phyloP scores from a whole-genome alignment of 2,888 invertebrate genomes.

The Venusia cambrica region DNA sequence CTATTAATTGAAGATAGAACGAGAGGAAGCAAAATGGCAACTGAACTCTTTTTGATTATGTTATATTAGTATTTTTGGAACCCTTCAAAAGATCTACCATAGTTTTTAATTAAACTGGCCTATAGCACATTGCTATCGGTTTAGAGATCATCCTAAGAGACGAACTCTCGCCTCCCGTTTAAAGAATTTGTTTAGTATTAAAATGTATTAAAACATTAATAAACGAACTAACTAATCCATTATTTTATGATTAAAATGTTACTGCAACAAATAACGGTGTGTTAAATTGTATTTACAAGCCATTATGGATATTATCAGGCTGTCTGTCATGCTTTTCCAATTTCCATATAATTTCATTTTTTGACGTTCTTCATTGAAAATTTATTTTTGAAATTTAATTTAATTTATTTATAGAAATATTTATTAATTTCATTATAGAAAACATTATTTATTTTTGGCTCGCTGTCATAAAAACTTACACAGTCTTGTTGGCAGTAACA shows the following conservation, averaged over 20 bases:
- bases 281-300: constrained; percentile 13
- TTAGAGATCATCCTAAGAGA: constrained; percentile 45
- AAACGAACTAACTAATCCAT: constrained; percentile 30
- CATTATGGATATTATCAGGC: no score
- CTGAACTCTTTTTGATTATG: background rate
- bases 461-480: no score
- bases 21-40: constrained; percentile 8
- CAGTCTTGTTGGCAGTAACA: constrained; percentile 13
- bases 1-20: no score
- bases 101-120: constrained; percentile 23
- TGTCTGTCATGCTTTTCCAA: no score
- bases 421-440: no score
- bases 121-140: constrained; percentile 42
- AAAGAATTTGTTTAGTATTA: constrained; percentile 31
- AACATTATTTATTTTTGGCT: no score
- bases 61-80: constrained; percentile 7
- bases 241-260: constrained; percentile 27
- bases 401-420: no score
- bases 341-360: no score
- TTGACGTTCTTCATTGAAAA: no score
- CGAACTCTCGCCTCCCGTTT: constrained; percentile 35
- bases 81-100: constrained; percentile 19
- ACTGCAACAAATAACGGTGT: constrained; percentile 14
- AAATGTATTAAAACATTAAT: constrained; percentile 21
- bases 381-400: no score